Evolutionary conservation across 2,888 invertebrate genomes (phyloP), one percentile per base, ranked within the genome.

Genomic region (Mechanitis mazaeus): DNA sequence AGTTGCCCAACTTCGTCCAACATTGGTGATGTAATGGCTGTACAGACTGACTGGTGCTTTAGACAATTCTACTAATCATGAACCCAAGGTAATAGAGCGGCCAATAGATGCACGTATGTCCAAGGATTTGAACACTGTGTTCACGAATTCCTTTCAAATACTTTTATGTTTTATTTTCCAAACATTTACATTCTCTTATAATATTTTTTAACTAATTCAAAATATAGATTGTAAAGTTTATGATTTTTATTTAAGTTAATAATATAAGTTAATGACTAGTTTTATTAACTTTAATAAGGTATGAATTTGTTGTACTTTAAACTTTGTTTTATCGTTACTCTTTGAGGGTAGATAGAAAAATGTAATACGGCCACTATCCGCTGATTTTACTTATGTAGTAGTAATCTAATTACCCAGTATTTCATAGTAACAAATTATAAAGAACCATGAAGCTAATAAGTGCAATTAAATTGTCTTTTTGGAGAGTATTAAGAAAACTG

Each of bases 81-180:
- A 65, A 72, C 73, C 82, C 86, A 87, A 86, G 87, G 87, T 79
- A 78, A 82, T 82, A 81, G 86, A 86, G 76, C 67, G 75, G 71
- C 47, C 62, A 64, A 69, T 67, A 66, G 68, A 66, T 61, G 64
- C 61, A 62, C 61, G 59, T 55, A 56, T 64, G 62, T 67, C 60
- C 74, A 75, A 75, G 75, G 75, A 71, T 72, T 69, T 68, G 50
- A 62, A 67, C 7, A 45, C 33, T 60, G 35, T 33, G 20, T 20
- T 20, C 20, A 12, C 42, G 33, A 55, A 56, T 53, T 58, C 58
- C 58, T 64, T 60, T 64, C 42, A 42, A 42, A 9, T 42, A 9
- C 11, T 9, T 42, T 50, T 47, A 20, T 47, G n/a, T 28, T 47
- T 47, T 20, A 47, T 20, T 47, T 28, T 20, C 20, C 20, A 20